Percentiles rank a stretch among this genome's conserved stretches.
These are phyloP conservation scores for Chaetops frenatus DNA, from an alignment of 2,113 vertebrate species.

Conservation along the genomic window DNA sequence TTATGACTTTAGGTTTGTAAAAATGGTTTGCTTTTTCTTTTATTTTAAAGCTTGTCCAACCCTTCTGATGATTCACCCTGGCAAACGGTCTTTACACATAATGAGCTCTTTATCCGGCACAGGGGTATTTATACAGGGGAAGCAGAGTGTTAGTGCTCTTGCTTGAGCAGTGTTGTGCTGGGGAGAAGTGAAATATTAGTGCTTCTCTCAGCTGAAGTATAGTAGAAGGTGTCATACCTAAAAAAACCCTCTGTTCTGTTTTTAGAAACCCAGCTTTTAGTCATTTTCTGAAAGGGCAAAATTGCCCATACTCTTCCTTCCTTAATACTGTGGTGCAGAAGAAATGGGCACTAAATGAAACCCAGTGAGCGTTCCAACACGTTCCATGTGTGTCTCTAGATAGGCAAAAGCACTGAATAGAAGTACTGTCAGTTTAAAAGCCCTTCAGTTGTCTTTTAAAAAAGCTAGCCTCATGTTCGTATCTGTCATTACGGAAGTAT, in stretches of 20 bases:
- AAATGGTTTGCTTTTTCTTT: not conserved
- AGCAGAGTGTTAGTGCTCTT: not conserved
- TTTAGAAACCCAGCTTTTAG: not conserved
- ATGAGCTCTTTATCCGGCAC: not conserved
- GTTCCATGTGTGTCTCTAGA: not conserved
- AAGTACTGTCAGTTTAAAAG: not conserved
- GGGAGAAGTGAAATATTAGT: not conserved
- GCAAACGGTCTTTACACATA: not conserved
- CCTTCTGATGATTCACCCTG: not conserved
- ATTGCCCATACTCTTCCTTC: not conserved
- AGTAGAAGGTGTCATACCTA: not conserved
- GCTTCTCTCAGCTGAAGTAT: not conserved
- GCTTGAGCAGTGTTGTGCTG: not conserved
- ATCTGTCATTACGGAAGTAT: not conserved
- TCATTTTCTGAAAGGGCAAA: not conserved
- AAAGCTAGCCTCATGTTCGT: not conserved
- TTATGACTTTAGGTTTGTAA: slow-evolving; percentile 92
- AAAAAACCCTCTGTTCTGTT: not conserved
- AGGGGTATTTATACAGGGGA: not conserved
- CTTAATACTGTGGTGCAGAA: not conserved
- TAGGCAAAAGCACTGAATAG: not conserved
- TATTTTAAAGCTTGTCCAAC: not conserved
- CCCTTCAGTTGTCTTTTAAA: not conserved
- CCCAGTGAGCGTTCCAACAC: not conserved
- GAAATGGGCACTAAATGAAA: not conserved